Percentiles rank a stretch among this genome's conserved stretches.
phyloP scores from a whole-genome alignment of 2,888 invertebrate genomes.

The Eupithecia dodoneata region DNA sequence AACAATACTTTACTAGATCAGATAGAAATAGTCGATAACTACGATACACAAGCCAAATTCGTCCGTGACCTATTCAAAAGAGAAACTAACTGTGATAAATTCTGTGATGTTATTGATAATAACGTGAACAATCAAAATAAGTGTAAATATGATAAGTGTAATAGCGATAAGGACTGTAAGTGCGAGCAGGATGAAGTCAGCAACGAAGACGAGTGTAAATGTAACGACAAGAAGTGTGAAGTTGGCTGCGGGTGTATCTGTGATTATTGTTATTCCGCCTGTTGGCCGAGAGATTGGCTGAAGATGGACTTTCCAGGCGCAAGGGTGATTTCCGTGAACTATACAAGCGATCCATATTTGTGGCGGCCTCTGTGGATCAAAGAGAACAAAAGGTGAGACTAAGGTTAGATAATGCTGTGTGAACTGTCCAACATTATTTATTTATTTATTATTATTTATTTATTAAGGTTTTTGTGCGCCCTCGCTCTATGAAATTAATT shows the following conservation, averaged over 20 bases:
- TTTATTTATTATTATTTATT: too few relatives aligned
- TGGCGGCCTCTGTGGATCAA: slow-evolving; percentile 91
- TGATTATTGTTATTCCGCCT: slow-evolving; percentile 84
- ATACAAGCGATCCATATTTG: slow-evolving; percentile 90
- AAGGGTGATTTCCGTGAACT: slow-evolving; percentile 91
- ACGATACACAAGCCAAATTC: slow-evolving; percentile 71
- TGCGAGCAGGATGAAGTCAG: slow-evolving; percentile 24
- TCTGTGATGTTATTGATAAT: slow-evolving; percentile 18
- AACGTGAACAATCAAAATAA: neutral
- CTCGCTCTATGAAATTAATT: too few relatives aligned
- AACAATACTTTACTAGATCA: slow-evolving; percentile 61
- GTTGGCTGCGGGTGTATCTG: slow-evolving; percentile 75
- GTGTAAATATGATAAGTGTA: slow-evolving; percentile 16
- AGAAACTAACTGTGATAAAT: slow-evolving; percentile 38
- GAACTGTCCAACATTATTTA: too few relatives aligned
- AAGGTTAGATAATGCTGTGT: too few relatives aligned
- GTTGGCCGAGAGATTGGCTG: slow-evolving; percentile 96
- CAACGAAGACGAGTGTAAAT: slow-evolving; percentile 50
- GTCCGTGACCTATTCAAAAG: slow-evolving; percentile 69
- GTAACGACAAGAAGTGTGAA: slow-evolving; percentile 56
- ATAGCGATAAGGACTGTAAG: slow-evolving; percentile 38
- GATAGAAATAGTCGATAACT: slow-evolving; percentile 63
- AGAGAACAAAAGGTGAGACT: slow-evolving; percentile 83
- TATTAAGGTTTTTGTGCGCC: too few relatives aligned
- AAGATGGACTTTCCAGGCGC: slow-evolving; percentile 90